Base-by-base conservation (phyloP, 1,140 invertebrate genomes). In the Trichomalopsis sarcophagae region DNA sequence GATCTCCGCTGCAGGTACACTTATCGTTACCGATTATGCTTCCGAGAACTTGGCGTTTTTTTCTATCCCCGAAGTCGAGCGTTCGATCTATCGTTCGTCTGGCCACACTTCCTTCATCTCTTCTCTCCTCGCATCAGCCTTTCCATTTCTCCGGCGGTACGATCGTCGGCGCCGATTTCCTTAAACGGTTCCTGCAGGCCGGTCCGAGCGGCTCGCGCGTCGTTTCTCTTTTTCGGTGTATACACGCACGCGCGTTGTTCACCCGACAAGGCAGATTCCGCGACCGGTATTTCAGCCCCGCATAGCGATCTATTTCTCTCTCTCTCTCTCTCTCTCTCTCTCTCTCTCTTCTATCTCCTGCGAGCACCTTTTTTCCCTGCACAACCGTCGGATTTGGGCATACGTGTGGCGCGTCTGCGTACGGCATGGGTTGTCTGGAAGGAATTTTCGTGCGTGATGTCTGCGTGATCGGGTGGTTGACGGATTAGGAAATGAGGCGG, bases 191-290 rank as follows among this genome's bases (percentile, higher is more conserved):
- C 3, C 62, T n/a, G 14, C 62, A 17, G n/a, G 62, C 62, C 17
- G 68, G 68, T 13, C 23, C 30, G 27, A 71, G 27, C 33, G 68
- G 0, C 4, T 21, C 75, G 75, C 77, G 5, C 40, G 40, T 44
- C n/a, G 73, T 75, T 75, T 75, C 73, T 75, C 73, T 75, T 36
- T 75, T 75, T 75, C 17, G 73, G 30, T 36, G 33, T 75, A 44
- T 75, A 44, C 30, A 30, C 10, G 68, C 23, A 17, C 55, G 27
- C 73, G 33, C 30, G 36, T 36, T 75, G 36, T 75, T 75, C 44
- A 75, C 73, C 33, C 73, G 73, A 40, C 30, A 75, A 75, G 73
- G 73, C 73, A 75, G 73, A 75, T 75, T 75, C 73, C 73, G 68
- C 23, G 73, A 75, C 73, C 73, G 73, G 73, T 71, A 71, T 44